phyloP scores from a whole-genome alignment of 2,797 vertebrate species.

The Eulemur rubriventer region DNA sequence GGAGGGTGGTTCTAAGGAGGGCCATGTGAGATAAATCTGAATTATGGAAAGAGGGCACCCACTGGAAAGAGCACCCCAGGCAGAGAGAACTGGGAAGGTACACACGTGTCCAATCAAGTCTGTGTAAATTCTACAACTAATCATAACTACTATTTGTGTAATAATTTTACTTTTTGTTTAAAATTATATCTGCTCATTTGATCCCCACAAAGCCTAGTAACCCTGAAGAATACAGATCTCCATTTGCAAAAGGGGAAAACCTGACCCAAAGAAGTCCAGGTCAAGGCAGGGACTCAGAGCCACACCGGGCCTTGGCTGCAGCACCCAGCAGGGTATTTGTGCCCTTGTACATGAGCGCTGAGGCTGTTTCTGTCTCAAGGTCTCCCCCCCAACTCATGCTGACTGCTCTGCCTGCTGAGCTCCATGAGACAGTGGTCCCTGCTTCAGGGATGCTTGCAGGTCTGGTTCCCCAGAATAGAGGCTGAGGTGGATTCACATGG shows the following conservation, averaged over 20 bases:
- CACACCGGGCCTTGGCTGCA: too few species aligned
- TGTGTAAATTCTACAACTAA: neutral
- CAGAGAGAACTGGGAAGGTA: neutral
- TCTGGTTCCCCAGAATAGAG: neutral
- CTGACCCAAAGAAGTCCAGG: neutral
- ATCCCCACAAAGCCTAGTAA: neutral
- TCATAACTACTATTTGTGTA: neutral
- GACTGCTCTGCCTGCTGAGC: neutral
- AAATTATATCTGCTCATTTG: neutral
- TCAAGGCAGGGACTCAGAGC: neutral
- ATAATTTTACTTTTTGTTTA: neutral
- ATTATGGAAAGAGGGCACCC: neutral
- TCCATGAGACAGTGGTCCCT: neutral
- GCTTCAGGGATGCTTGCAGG: neutral
- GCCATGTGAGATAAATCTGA: neutral
- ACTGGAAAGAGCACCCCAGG: neutral
- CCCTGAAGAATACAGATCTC: neutral
- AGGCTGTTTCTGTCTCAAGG: neutral
- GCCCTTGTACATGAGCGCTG: accelerated
- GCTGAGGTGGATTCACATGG: accelerated
- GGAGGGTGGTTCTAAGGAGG: neutral
- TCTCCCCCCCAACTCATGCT: neutral
- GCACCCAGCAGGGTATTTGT: neutral
- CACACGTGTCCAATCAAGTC: neutral
- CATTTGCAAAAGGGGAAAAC: neutral